Evolutionary conservation across 2,888 invertebrate species (phyloP), one percentile per base, ranked within the genome.

Genomic region (Trachelus tabidus): DNA sequence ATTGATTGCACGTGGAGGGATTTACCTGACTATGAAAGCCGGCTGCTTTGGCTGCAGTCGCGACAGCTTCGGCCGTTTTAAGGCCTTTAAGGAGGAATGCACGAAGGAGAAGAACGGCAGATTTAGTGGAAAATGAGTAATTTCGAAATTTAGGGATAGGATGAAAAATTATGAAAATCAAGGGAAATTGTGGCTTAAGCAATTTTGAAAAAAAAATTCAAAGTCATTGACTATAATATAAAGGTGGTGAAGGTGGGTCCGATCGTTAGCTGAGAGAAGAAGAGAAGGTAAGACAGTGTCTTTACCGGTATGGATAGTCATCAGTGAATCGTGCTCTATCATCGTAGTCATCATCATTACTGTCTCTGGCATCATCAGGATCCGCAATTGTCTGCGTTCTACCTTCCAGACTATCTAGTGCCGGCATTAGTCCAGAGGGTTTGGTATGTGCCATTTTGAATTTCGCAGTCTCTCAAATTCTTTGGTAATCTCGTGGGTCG

Each of bases 341-440:
- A 78, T 68, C 30, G 35, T 73, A 77, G 76, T 75, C 76, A 79
- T 79, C 73, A 76, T 79, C 76, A 79, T 79, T 81, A 82, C 71
- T 33, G 69, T 30, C 34, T 15, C 69, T 56, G 23, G 71, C 71
- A 71, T 34, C 71, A 71, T 71, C 71, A 71, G 23, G 56, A 56
- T 56, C 23, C 23, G 56, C 56, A 23, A 56, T 56, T 56, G 23
- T 56, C 23, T 23, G 23, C 9, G 56, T 56, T 56, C 2, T 23
- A 56, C 9, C 23, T 56, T 56, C 23, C 56, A 23, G 9, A 9
- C 23, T 56, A 1, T 56, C 23, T 9, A 9, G 4, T 9, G 15
- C 23, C 23, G 56, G 56, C 6, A 1, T 1, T 40, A 23, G 23
- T 23, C 56, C 23, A 2, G 56, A 2, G 2, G 9, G 56, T 56